A percentile compares a stretch with the other conserved stretches of the same genome.
phyloP scores from a whole-genome alignment of 2,113 vertebrate genomes.

The Desmodus rotundus region DNA sequence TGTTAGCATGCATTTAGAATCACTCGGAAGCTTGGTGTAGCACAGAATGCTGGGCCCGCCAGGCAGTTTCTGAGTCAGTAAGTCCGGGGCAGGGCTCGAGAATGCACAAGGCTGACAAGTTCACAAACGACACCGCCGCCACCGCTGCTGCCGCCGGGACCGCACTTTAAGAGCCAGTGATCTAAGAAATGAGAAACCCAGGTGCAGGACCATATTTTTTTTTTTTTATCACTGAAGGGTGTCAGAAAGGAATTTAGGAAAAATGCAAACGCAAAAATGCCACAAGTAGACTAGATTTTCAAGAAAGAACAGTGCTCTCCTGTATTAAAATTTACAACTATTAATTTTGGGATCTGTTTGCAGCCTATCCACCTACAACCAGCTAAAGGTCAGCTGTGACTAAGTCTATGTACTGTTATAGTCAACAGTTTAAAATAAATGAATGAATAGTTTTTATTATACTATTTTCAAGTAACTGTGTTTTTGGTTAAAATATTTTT shows the following conservation, averaged over 20 bases:
- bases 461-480: not conserved
- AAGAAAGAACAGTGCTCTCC: not conserved
- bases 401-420: not conserved
- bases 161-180: not conserved
- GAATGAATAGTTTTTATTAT: not conserved
- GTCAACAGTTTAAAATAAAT: not conserved
- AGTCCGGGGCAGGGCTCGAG: no score
- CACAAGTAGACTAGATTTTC: not conserved
- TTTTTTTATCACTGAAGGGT: not conserved
- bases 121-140: not conserved
- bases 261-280: not conserved
- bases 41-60: not conserved
- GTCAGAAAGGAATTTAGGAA: not conserved
- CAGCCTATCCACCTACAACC: not conserved
- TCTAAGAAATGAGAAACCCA: constrained; percentile 37
- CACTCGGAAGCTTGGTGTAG: not conserved
- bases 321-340: not conserved
- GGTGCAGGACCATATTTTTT: not conserved
- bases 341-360: not conserved
- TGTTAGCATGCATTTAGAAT: not conserved
- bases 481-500: not conserved
- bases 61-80: not conserved
- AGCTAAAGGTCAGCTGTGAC: not conserved
- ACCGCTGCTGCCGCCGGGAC: not conserved
- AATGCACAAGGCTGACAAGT: not conserved